Percentiles rank a stretch among this genome's conserved stretches.
Evolutionary conservation across 2,113 vertebrate genomes (phyloP).

Genomic region (Pavo muticus): DNA sequence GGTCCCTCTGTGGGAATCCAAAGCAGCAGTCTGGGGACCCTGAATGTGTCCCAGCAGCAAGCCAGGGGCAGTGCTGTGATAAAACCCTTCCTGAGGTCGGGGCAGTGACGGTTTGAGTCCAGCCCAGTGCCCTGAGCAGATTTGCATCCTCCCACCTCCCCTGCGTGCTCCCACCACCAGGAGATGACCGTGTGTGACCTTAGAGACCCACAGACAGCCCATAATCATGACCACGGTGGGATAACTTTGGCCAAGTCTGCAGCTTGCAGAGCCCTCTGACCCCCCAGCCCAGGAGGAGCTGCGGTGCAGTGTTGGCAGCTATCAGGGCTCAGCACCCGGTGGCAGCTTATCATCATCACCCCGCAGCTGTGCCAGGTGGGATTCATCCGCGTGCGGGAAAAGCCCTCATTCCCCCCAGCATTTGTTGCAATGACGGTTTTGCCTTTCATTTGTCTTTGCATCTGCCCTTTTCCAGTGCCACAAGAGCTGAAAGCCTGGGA

Average conservation of each 20-base stretch:
- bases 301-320: neutral
- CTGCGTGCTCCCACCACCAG: neutral
- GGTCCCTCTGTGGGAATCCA: too few relatives aligned
- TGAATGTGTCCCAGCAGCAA: neutral
- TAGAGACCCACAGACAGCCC: neutral
- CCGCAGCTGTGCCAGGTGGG: neutral
- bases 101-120: neutral
- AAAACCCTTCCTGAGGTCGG: neutral
- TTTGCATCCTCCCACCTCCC: neutral
- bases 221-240: neutral
- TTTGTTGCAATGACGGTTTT: neutral
- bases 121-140: neutral
- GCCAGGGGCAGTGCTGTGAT: neutral
- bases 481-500: neutral
- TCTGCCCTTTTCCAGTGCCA: neutral
- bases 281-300: neutral
- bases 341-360: neutral
- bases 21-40: neutral
- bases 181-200: neutral
- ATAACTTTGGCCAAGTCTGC: rapidly evolving
- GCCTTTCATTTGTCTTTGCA: neutral
- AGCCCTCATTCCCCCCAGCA: neutral
- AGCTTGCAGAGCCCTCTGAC: rapidly evolving
- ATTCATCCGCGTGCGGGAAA: neutral
- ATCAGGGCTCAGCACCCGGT: neutral